A percentile compares a stretch with the other conserved stretches of the same genome.
phyloP scores from a whole-genome alignment of 2,888 invertebrate genomes.

The Stegana nigrithorax region DNA sequence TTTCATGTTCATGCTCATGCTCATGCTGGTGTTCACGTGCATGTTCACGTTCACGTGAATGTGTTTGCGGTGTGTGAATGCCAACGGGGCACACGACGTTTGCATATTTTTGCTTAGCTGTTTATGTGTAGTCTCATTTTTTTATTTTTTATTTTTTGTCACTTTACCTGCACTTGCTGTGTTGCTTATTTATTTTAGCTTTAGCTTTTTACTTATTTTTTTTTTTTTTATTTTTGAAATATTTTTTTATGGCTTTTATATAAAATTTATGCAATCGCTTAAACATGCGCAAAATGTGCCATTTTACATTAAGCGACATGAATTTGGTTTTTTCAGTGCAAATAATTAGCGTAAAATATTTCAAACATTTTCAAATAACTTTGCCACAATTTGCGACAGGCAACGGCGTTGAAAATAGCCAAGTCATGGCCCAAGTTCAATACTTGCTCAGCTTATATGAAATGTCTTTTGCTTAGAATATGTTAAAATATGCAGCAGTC shows the following conservation, averaged over 20 bases:
- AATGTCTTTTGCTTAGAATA: no score
- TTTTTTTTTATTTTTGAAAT: constrained; percentile 38
- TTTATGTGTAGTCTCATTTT: neutral
- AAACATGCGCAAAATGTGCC: constrained; percentile 57
- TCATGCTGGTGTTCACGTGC: no score
- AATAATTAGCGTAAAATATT: constrained; percentile 48
- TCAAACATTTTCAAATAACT: no score
- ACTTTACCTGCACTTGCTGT: neutral
- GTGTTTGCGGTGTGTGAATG: neutral
- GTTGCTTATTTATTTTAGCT: neutral
- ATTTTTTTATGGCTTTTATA: no score
- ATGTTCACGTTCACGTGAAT: no score
- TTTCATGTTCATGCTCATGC: no score
- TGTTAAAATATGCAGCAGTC: no score
- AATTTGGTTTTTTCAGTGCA: constrained; percentile 36
- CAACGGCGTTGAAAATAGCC: no score
- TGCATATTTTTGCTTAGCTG: neutral
- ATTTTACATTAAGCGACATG: constrained; percentile 52
- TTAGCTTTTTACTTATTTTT: constrained; percentile 24
- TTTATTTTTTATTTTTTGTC: neutral
- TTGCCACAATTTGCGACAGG: no score
- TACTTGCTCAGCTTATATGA: no score
- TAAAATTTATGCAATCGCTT: constrained; percentile 59
- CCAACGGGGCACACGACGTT: constrained; percentile 14
- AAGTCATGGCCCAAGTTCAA: no score